Evolutionary conservation across 2,888 invertebrate species (phyloP).

Genomic region (Drosophila koepferae): DNA sequence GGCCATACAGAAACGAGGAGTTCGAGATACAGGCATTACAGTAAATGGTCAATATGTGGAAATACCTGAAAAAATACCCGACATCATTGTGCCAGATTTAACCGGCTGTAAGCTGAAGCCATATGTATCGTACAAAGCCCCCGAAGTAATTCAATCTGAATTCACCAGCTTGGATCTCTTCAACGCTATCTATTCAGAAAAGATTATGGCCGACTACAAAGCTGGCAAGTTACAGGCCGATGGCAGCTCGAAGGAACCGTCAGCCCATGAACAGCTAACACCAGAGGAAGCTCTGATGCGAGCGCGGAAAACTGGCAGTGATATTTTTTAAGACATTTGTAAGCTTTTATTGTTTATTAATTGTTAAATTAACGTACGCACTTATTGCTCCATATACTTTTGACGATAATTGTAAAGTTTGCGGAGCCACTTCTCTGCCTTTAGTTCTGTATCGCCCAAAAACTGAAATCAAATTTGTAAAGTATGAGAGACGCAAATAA

Average conservation of each 20-base stretch:
- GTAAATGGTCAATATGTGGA: slow-evolving; percentile 87
- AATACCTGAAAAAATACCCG: slow-evolving; percentile 95
- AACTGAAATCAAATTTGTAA: slow-evolving; percentile 85
- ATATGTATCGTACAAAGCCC: slow-evolving; percentile 95
- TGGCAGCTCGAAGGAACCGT: slow-evolving; percentile 90
- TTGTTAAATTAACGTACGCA: slow-evolving; percentile 25
- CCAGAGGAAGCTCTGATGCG: slow-evolving; percentile 89
- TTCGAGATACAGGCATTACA: slow-evolving; percentile 87
- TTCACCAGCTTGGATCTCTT: slow-evolving; percentile 94
- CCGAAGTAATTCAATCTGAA: slow-evolving; percentile 91
- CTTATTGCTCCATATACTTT: slow-evolving; percentile 86
- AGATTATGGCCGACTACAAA: slow-evolving; percentile 91
- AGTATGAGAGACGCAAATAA: slow-evolving; percentile 13
- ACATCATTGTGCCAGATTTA: slow-evolving; percentile 96
- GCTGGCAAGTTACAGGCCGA: slow-evolving; percentile 89
- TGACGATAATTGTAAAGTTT: slow-evolving; percentile 89
- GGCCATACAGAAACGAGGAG: slow-evolving; percentile 90
- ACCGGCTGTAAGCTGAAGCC: slow-evolving; percentile 94
- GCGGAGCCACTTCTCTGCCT: slow-evolving; percentile 91
- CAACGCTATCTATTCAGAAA: slow-evolving; percentile 91
- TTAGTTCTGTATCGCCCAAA: slow-evolving; percentile 88
- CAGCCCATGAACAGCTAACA: slow-evolving; percentile 89
- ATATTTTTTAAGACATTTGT: slow-evolving; percentile 87
- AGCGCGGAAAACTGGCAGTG: slow-evolving; percentile 92
- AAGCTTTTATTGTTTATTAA: slow-evolving; percentile 53